Evolutionary conservation across 53 echinoderm and acorn worm genomes (phyloP).

Genomic region (Glandiceps talaboti): DNA sequence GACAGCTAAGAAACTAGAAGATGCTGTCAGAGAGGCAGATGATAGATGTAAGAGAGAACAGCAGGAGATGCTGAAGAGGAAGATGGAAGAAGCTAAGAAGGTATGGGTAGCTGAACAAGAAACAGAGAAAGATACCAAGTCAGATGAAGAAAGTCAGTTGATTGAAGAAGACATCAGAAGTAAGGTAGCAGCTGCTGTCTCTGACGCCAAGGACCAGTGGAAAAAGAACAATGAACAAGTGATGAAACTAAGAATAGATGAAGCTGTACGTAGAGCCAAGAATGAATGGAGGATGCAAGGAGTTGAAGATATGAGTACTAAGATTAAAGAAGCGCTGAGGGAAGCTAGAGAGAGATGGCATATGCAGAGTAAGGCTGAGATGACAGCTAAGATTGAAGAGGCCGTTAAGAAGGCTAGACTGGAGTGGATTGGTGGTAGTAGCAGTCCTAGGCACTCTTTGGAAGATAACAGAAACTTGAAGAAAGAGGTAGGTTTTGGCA

Average conservation of each 20-base stretch:
- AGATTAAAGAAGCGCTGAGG: constrained; percentile 18
- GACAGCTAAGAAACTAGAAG: too few relatives aligned
- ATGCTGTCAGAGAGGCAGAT: too few relatives aligned
- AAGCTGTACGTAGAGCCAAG: constrained; percentile 13
- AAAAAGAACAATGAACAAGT: not conserved
- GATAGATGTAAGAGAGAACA: too few relatives aligned
- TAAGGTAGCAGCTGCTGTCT: not conserved
- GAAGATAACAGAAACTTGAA: too few relatives aligned
- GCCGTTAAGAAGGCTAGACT: constrained; percentile 11
- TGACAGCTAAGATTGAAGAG: constrained; percentile 2
- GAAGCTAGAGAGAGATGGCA: constrained; percentile 15
- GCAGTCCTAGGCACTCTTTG: too few relatives aligned
- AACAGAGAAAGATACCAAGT: not conserved
- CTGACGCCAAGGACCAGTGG: constrained; percentile 21
- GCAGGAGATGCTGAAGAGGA: too few relatives aligned
- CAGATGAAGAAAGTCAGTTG: not conserved
- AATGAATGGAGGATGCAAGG: constrained; percentile 27
- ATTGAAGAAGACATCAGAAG: not conserved
- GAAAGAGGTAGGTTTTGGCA: too few relatives aligned
- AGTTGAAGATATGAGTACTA: constrained; percentile 13
- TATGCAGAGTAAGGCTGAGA: constrained; percentile 12
- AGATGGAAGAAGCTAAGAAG: not conserved
- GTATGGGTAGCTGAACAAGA: not conserved
- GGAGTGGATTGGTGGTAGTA: not conserved
- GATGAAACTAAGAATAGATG: constrained; percentile 17